Evolutionary conservation across 2,888 invertebrate genomes (phyloP).

Genomic region (Muscina levida): DNA sequence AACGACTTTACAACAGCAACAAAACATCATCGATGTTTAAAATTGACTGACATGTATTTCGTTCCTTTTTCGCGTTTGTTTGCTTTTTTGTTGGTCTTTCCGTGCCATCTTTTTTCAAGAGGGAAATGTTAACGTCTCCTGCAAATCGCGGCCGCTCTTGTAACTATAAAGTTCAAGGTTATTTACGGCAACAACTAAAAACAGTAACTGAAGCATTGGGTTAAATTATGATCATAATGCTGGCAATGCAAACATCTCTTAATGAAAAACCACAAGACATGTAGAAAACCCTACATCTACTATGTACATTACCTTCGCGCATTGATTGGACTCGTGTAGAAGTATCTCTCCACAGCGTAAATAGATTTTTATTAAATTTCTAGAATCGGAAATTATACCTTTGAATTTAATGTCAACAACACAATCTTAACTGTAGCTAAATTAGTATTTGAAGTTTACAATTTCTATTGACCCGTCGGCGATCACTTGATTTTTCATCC

Average conservation of each 20-base stretch:
- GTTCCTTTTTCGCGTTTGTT: slow-evolving; percentile 24
- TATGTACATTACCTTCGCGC: slow-evolving; percentile 46
- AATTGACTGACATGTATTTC: slow-evolving; percentile 63
- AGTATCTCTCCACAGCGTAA: neutral
- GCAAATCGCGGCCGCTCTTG: slow-evolving; percentile 46
- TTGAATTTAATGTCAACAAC: no score
- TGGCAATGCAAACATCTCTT: slow-evolving; percentile 28
- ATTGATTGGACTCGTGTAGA: neutral
- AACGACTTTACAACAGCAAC: slow-evolving; percentile 11
- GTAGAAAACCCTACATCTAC: slow-evolving; percentile 56
- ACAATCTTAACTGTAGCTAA: no score
- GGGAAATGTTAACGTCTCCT: slow-evolving; percentile 42
- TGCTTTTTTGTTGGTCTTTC: slow-evolving; percentile 35
- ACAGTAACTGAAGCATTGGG: slow-evolving; percentile 67
- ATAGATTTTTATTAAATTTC: no score
- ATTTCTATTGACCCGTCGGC: no score
- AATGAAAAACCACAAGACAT: slow-evolving; percentile 34
- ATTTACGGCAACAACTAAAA: slow-evolving; percentile 72
- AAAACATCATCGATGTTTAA: slow-evolving; percentile 58
- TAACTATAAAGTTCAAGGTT: slow-evolving; percentile 74
- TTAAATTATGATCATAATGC: slow-evolving; percentile 62
- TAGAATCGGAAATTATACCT: no score
- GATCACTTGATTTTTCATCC: no score
- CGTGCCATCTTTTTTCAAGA: no score
- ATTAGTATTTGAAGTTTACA: no score